A percentile compares a stretch with the other conserved stretches of the same genome.
These are phyloP conservation scores for Orussus abietinus DNA, from an alignment of 1,140 invertebrate genomes.

Conservation along the genomic window DNA sequence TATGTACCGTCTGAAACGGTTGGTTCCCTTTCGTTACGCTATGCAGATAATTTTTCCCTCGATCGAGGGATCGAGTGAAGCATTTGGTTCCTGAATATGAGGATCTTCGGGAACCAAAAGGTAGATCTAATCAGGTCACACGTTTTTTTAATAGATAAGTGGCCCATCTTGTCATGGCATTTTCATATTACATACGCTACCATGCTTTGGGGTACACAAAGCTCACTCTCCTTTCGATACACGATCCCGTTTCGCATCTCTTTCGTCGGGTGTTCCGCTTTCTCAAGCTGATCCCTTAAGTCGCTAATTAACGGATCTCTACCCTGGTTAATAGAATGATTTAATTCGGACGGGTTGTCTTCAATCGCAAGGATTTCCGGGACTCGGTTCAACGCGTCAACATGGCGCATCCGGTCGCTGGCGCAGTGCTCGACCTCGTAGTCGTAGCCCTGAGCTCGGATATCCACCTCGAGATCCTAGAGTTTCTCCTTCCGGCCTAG, in stretches of 20 bases:
- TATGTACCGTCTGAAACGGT: constrained; percentile 27
- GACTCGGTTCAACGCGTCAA: constrained; percentile 23
- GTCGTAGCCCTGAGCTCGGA: constrained; percentile 17
- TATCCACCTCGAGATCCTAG: constrained; percentile 24
- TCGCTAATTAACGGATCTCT: constrained; percentile 13
- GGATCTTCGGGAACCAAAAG: constrained; percentile 36
- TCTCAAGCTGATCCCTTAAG: constrained; percentile 3
- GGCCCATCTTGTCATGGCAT: constrained; percentile 20
- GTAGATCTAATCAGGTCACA: constrained; percentile 14
- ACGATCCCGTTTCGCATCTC: constrained; percentile 15
- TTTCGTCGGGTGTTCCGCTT: constrained; percentile 1
- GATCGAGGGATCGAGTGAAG: constrained; percentile 7
- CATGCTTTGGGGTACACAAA: constrained; percentile 28
- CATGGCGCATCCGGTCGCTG: constrained; percentile 20
- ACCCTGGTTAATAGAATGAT: constrained; percentile 15
- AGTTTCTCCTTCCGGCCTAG: constrained; percentile 12
- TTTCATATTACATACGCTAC: constrained; percentile 9
- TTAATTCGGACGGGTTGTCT: constrained; percentile 18
- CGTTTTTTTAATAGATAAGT: constrained; percentile 20
- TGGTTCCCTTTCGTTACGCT: constrained; percentile 24
- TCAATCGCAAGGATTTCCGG: constrained; percentile 20
- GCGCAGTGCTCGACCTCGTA: constrained; percentile 22
- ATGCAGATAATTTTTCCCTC: constrained; percentile 21
- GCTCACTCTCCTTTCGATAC: constrained; percentile 14
- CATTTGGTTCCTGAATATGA: no score